phyloP scores from a whole-genome alignment of 1,140 invertebrate genomes.

The Drosophila bocki region DNA sequence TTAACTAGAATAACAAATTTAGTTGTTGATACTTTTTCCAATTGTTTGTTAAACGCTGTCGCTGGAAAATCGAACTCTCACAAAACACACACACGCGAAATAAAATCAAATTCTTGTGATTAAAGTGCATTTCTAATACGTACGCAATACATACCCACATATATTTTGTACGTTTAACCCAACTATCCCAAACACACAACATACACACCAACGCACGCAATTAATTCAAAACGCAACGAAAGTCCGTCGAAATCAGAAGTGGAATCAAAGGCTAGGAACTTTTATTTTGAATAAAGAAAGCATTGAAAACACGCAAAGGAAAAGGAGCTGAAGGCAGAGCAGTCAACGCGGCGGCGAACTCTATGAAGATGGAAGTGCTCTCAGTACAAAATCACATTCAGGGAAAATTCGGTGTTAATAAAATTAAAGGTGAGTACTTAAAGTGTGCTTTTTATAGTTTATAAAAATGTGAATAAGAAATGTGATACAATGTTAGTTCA shows the following conservation, averaged over 20 bases:
- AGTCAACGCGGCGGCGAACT: constrained; percentile 28
- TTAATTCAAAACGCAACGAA: constrained; percentile 51
- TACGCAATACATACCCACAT: constrained; percentile 45
- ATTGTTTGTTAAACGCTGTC: constrained; percentile 77
- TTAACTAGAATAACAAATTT: constrained; percentile 84
- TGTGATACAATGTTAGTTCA: neutral
- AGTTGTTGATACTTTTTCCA: constrained; percentile 82
- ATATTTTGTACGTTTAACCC: constrained; percentile 20
- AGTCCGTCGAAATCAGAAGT: constrained; percentile 26
- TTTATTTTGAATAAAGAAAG: constrained; percentile 15
- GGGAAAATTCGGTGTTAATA: constrained; percentile 85
- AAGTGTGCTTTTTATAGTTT: neutral
- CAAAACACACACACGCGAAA: constrained; percentile 54
- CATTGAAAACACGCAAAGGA: constrained; percentile 23
- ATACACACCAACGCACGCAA: constrained; percentile 24
- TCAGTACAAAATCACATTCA: constrained; percentile 85
- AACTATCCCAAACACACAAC: constrained; percentile 38
- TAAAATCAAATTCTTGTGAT: constrained; percentile 83
- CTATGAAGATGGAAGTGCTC: constrained; percentile 85
- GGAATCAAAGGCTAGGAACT: constrained; percentile 26
- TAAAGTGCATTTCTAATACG: constrained; percentile 84
- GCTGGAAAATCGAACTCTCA: constrained; percentile 48
- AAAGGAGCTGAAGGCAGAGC: constrained; percentile 7
- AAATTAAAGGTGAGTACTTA: constrained; percentile 83
- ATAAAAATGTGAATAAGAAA: neutral